phyloP scores from a whole-genome alignment of 1,140 invertebrate genomes.

The Anoplolepis gracilipes region DNA sequence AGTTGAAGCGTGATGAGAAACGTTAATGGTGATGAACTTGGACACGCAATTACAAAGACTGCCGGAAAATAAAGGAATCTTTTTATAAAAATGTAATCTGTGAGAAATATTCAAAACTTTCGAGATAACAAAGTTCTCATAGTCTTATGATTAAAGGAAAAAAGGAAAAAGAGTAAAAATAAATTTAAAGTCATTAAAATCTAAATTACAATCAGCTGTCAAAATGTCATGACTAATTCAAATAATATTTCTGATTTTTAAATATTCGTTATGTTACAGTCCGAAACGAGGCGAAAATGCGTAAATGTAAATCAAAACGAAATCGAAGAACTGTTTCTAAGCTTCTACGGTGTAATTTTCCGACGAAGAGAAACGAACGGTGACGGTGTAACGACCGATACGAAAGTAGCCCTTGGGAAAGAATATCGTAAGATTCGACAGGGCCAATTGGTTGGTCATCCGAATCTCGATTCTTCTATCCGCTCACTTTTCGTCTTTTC shows the following conservation, averaged over 20 bases:
- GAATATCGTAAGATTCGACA: conserved; percentile 30
- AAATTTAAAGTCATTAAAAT: background rate
- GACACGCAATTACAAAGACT: conserved; percentile 17
- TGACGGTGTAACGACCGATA: conserved; percentile 13
- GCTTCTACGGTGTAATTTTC: conserved; percentile 22
- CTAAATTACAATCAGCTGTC: background rate
- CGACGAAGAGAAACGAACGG: conserved; percentile 37
- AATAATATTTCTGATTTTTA: background rate
- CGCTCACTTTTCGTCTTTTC: background rate
- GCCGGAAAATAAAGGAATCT: background rate
- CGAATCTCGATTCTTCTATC: conserved; percentile 51
- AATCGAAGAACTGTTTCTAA: background rate
- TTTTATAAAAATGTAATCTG: background rate
- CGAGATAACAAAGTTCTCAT: background rate
- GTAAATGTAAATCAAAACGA: background rate
- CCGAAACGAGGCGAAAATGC: background rate
- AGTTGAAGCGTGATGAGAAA: conserved; percentile 16
- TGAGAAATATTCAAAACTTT: background rate
- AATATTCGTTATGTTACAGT: background rate
- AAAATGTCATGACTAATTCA: background rate
- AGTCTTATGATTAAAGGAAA: background rate
- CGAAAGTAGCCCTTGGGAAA: conserved; percentile 5
- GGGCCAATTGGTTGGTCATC: conserved; percentile 31
- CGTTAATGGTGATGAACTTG: conserved; percentile 36
- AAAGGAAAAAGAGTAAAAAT: background rate